Conservation (phyloP, 2,113 vertebrate species). For the Myrmophylax atrothorax region DNA sequence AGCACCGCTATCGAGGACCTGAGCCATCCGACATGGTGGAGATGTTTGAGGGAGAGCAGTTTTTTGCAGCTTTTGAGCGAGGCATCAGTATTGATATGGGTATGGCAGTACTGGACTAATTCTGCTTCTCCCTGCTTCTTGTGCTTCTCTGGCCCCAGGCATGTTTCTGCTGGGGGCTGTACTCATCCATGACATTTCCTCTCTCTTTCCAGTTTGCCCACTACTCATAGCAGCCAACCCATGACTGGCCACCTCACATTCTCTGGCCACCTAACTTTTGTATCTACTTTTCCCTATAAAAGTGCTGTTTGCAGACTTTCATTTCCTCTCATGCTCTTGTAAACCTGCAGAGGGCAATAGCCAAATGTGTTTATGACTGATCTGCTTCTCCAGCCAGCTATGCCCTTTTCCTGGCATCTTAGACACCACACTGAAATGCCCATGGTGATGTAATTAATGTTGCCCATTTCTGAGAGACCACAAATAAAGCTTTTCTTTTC, state of each 20-base stretch:
- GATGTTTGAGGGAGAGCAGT: constrained; percentile 94
- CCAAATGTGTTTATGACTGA: background rate
- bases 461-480: background rate
- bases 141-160: background rate
- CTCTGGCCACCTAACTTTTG: background rate
- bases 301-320: background rate
- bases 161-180: background rate
- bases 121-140: background rate
- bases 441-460: background rate
- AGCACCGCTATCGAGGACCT: constrained; percentile 86
- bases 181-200: background rate
- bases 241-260: background rate
- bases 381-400: background rate
- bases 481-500: background rate
- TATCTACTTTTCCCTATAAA: background rate
- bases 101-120: constrained; percentile 32
- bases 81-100: constrained; percentile 89
- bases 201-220: background rate
- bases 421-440: background rate
- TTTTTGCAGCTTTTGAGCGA: constrained; percentile 93
- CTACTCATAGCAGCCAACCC: background rate
- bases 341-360: background rate
- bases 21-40: constrained; percentile 94
- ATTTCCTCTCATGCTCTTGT: background rate
- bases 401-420: background rate